These are phyloP conservation scores for Chlamydotis undulata DNA, from an alignment of 2,113 vertebrate species.

Conservation along the genomic window DNA sequence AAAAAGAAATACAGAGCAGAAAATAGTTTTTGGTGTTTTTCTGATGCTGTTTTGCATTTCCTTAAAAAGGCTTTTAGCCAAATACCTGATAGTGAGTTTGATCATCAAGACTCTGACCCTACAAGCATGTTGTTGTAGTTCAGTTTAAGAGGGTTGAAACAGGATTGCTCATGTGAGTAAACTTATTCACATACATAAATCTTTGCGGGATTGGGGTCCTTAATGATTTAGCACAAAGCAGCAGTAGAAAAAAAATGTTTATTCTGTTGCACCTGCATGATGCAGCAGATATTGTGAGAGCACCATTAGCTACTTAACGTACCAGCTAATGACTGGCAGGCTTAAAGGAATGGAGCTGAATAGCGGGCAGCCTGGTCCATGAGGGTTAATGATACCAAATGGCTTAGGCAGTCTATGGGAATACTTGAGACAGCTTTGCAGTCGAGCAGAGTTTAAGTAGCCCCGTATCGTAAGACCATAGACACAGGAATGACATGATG, in stretches of 20 bases:
- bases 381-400: slow-evolving; percentile 56
- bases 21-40: not conserved
- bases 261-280: slow-evolving; percentile 72
- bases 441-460: not conserved
- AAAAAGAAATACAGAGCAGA: not conserved
- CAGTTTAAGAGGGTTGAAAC: not conserved
- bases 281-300: slow-evolving; percentile 72
- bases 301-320: slow-evolving; percentile 84
- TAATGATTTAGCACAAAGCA: slow-evolving; percentile 51
- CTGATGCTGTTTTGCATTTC: not conserved
- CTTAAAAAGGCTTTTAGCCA: not conserved
- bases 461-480: not conserved
- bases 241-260: slow-evolving; percentile 57
- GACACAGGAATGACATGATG: not conserved
- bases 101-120: not conserved
- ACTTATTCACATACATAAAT: slow-evolving; percentile 45
- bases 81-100: slow-evolving; percentile 11
- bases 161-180: slow-evolving; percentile 30
- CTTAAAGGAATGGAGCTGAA: slow-evolving; percentile 71
- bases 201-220: slow-evolving; percentile 35
- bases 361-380: slow-evolving; percentile 28
- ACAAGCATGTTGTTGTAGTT: not conserved
- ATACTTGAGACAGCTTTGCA: not conserved
- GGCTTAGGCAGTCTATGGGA: slow-evolving; percentile 15
- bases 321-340: slow-evolving; percentile 76